phyloP scores from a whole-genome alignment of 1,140 invertebrate genomes.

The Cataglyphis hispanica region DNA sequence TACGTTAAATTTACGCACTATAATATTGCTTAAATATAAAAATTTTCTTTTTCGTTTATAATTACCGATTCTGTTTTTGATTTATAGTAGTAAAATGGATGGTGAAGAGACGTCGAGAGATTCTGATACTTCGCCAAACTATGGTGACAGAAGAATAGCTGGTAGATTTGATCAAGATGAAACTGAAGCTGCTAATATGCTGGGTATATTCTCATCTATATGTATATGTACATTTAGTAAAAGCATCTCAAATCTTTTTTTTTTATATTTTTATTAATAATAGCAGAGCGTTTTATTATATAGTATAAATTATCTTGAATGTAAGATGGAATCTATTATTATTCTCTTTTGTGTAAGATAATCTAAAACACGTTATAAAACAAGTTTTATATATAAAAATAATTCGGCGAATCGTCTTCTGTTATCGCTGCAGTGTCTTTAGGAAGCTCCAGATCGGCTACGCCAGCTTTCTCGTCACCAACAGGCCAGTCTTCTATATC shows the following conservation, averaged over 20 bases:
- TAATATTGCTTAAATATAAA: background rate
- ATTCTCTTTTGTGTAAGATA: background rate
- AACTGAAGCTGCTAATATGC: conserved; percentile 98
- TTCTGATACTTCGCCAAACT: conserved; percentile 95
- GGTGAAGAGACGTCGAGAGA: conserved; percentile 96
- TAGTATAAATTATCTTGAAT: background rate
- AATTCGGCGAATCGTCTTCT: conserved; percentile 2
- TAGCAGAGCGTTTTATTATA: conserved; percentile 12
- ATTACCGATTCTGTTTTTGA: conserved; percentile 34
- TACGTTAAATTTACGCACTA: conserved; percentile 59
- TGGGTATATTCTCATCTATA: conserved; percentile 89
- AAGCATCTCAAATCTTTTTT: background rate
- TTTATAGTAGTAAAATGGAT: conserved; percentile 88
- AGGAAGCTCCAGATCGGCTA: conserved; percentile 95
- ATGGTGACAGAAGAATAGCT: conserved; percentile 90
- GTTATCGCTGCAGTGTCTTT: conserved; percentile 91
- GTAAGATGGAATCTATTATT: background rate
- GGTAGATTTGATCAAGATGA: conserved; percentile 96
- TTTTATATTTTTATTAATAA: conserved; percentile 31
- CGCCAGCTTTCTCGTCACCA: conserved; percentile 94
- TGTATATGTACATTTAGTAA: background rate
- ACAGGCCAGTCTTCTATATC: conserved; percentile 89
- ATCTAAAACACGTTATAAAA: background rate
- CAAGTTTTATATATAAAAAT: background rate
- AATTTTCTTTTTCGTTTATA: background rate